phyloP scores from a whole-genome alignment of 2,888 invertebrate genomes.

The Germaria angustata region DNA sequence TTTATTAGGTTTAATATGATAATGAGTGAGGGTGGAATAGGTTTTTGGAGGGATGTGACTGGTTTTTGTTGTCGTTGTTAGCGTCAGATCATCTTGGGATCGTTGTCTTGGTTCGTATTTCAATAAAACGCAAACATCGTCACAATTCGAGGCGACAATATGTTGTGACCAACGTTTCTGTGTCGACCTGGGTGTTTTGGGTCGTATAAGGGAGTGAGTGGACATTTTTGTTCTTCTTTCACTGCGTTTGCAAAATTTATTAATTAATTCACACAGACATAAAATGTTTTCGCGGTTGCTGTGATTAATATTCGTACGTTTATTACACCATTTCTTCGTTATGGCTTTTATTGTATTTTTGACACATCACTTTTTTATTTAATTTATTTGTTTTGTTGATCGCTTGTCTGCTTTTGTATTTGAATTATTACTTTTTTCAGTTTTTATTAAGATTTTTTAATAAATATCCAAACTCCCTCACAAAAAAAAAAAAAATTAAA shows the following conservation, averaged over 20 bases:
- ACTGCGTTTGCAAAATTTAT: no score
- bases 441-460: slow-evolving; percentile 23
- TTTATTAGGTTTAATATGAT: slow-evolving; percentile 1
- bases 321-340: slow-evolving; percentile 40
- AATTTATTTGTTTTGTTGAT: neutral
- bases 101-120: slow-evolving; percentile 70
- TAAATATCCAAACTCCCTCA: slow-evolving; percentile 30
- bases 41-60: slow-evolving; percentile 63
- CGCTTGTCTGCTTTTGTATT: slow-evolving; percentile 5
- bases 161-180: slow-evolving; percentile 76
- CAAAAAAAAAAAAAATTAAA: neutral
- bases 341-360: slow-evolving; percentile 6
- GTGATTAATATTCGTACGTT: slow-evolving; percentile 42
- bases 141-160: slow-evolving; percentile 73
- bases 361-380: neutral
- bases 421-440: slow-evolving; percentile 34
- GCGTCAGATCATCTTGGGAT: slow-evolving; percentile 59
- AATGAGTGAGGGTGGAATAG: slow-evolving; percentile 57
- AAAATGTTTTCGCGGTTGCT: slow-evolving; percentile 8
- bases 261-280: no score
- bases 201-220: neutral
- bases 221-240: slow-evolving; percentile 29
- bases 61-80: neutral
- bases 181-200: slow-evolving; percentile 17
- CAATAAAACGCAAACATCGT: slow-evolving; percentile 73